These are phyloP conservation scores for Hozukius guyotensis DNA, from an alignment of 2,797 vertebrate species.

Conservation along the genomic window DNA sequence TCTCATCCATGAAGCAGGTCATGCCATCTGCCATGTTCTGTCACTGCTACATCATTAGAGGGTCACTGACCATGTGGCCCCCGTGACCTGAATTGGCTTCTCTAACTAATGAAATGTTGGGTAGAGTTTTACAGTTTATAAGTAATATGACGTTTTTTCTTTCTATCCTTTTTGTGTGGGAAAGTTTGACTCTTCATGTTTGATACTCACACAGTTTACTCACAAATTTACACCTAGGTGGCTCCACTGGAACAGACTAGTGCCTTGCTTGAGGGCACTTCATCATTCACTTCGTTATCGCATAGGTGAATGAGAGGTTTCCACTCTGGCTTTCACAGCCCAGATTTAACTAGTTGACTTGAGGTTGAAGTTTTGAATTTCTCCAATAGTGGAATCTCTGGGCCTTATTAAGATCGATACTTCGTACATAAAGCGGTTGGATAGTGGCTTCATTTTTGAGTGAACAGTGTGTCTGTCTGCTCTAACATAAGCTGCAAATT, in stretches of 20 bases:
- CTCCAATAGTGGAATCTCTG: background rate
- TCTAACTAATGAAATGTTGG: conserved; percentile 53
- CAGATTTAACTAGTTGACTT: background rate
- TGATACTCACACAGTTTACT: background rate
- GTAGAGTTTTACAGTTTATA: conserved; percentile 23
- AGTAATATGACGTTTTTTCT: conserved; percentile 9
- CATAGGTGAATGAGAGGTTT: background rate
- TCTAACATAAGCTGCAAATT: background rate
- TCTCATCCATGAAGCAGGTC: conserved; percentile 71
- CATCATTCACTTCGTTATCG: no score
- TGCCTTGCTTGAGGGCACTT: background rate
- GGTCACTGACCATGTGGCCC: conserved; percentile 64
- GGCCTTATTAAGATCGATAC: background rate
- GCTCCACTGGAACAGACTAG: background rate
- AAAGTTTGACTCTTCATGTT: conserved; percentile 15
- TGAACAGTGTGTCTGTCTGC: background rate
- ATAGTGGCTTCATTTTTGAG: background rate
- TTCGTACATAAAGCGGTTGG: background rate
- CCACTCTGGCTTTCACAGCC: background rate
- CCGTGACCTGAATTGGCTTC: conserved; percentile 41
- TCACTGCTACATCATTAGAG: conserved; percentile 71
- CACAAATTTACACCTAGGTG: background rate
- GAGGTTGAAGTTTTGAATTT: background rate
- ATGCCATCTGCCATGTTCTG: conserved; percentile 76
- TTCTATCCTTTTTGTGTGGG: background rate